Evolutionary conservation across 1,140 invertebrate genomes (phyloP).

Genomic region (Drosophila nigromelanica): DNA sequence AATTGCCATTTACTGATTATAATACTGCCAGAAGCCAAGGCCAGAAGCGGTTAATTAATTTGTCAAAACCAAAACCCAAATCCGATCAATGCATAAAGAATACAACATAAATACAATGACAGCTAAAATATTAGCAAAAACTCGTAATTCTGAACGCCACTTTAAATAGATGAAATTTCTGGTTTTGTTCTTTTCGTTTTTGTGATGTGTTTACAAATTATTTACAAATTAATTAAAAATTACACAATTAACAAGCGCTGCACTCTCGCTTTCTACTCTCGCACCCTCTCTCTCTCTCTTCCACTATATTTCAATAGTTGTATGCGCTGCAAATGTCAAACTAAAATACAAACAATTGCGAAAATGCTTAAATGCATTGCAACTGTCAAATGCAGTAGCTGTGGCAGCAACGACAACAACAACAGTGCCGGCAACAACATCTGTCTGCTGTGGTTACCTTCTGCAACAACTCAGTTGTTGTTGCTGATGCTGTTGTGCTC

Average conservation of each 20-base stretch:
- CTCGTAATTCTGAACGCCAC: not conserved
- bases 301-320: slow-evolving; percentile 9
- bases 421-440: slow-evolving; percentile 47
- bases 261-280: not conserved
- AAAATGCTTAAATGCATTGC: slow-evolving; percentile 38
- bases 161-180: slow-evolving; percentile 5
- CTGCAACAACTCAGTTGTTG: slow-evolving; percentile 29
- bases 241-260: slow-evolving; percentile 41
- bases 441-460: slow-evolving; percentile 67
- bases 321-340: slow-evolving; percentile 66
- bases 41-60: slow-evolving; percentile 4
- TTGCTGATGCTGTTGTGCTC: slow-evolving; percentile 38
- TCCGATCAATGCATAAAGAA: not conserved
- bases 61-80: not conserved
- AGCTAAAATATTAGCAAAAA: not conserved
- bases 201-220: slow-evolving; percentile 57
- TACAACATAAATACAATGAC: not conserved
- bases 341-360: slow-evolving; percentile 62
- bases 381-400: slow-evolving; percentile 25
- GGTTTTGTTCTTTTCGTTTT: not conserved
- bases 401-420: slow-evolving; percentile 24
- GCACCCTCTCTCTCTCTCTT: not conserved
- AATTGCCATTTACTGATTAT: slow-evolving; percentile 7
- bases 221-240: slow-evolving; percentile 68
- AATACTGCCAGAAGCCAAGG: not conserved